Base-by-base conservation (phyloP, 2,888 invertebrate genomes). In the Xestia xanthographa region DNA sequence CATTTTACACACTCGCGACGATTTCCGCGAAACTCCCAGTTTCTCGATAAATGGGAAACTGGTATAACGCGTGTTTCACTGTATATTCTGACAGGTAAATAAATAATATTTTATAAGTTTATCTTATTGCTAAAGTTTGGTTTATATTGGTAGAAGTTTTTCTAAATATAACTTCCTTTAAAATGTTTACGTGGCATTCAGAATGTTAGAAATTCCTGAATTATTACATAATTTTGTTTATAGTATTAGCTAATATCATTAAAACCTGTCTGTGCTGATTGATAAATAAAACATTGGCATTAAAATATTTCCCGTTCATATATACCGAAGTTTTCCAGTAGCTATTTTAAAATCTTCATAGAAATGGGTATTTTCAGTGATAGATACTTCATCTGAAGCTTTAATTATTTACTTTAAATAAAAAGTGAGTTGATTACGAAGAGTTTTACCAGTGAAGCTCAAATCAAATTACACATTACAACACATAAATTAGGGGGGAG, bases 1-100 rank as follows among this genome's bases (percentile, higher is more conserved):
- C 20, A 4, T 62, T 38, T 43, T 56, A 69, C 66, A 38, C 62
- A 48, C 66, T 17, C 8, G 60, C 5, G 41, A 70, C 34, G 45
- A 38, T 76, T 86, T 87, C 84, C 77, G 60, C 29, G 86, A 83
- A 86, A 67, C 66, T 11, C 53, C 22, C 0, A 53, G 50, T 76
- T 87, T 75, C 86, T 68, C 17, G 41, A 65, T 86, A 86, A 83
- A 60, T 50, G 29, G 43, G 50, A 72, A 29, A 38, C 71, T 48
- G 69, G 65, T 65, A 43, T 86, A 79, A 87, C 83, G 82, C n/a
- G 53, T 67, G 66, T 69, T 77, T 76, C 65, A 60, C 53, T 0
- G 53, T 68, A 66, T 68, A 53, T 73, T 48, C 63, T 60, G 66
- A 41, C 72, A 74, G 72, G 65, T 68, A 73, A 56, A 72, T 79